Percentiles rank a stretch among this genome's conserved stretches.
These are phyloP conservation scores for Leucoraja erinaceus DNA, from an alignment of 2,113 vertebrate species.

Conservation along the genomic window DNA sequence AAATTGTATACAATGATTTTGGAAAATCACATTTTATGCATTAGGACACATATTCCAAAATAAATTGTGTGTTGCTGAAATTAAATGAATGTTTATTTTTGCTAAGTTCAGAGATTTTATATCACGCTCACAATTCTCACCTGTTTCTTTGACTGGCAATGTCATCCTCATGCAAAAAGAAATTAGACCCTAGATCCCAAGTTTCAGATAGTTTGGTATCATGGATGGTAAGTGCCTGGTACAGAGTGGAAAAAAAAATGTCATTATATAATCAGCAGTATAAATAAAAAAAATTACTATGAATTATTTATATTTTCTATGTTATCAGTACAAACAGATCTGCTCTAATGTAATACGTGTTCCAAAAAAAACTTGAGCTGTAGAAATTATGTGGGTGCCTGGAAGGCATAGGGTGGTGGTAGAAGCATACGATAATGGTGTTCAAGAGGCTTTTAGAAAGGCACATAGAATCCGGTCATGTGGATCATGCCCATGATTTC, in stretches of 20 bases:
- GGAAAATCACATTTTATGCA: not conserved
- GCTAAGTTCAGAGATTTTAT: not conserved
- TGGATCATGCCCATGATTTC: too few species aligned
- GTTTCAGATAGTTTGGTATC: slow-evolving; percentile 75
- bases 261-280: not conserved
- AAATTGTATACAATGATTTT: not conserved
- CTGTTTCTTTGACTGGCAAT: slow-evolving; percentile 72
- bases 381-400: too few species aligned
- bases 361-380: too few species aligned
- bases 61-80: not conserved
- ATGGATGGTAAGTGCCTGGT: slow-evolving; percentile 83
- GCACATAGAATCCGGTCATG: too few species aligned
- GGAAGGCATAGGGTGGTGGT: too few species aligned
- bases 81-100: not conserved
- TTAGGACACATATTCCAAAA: not conserved
- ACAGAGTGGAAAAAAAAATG: not conserved
- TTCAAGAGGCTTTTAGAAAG: too few species aligned
- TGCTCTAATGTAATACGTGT: too few species aligned
- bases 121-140: slow-evolving; percentile 51
- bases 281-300: not conserved
- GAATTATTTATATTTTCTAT: not conserved
- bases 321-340: not conserved
- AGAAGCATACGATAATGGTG: too few species aligned
- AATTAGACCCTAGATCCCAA: slow-evolving; percentile 86
- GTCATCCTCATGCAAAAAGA: slow-evolving; percentile 87